Evolutionary conservation across 2,113 vertebrate genomes (phyloP).

Genomic region (Actinemys pallida): DNA sequence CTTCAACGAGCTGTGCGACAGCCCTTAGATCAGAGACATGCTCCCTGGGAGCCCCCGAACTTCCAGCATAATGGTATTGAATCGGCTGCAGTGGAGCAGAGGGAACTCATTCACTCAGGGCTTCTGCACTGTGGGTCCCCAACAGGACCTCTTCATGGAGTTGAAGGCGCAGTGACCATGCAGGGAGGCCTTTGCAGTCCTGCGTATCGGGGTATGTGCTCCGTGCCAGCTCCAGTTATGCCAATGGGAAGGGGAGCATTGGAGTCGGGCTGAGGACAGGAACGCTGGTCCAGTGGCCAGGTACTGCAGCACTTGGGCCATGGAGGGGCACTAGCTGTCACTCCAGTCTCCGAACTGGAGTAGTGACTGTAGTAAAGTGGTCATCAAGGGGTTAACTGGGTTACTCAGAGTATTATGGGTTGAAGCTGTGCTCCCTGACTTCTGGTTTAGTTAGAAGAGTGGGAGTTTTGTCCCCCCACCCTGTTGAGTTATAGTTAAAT

Average conservation of each 20-base stretch:
- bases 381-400: neutral
- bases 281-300: accelerated
- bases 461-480: neutral
- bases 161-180: neutral
- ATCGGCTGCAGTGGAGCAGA: neutral
- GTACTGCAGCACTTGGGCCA: neutral
- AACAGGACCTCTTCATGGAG: neutral
- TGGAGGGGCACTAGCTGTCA: neutral
- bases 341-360: neutral
- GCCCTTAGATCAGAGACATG: neutral
- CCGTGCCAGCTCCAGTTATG: neutral
- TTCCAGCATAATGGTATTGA: neutral
- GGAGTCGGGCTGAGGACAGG: neutral
- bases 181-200: neutral
- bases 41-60: neutral
- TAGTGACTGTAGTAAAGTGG: neutral
- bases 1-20: neutral
- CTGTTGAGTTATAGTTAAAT: neutral
- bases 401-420: neutral
- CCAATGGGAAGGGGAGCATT: accelerated
- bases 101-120: neutral
- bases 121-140: neutral
- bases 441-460: neutral
- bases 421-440: neutral
- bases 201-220: neutral